A percentile compares a stretch with the other conserved stretches of the same genome.
phyloP scores from a whole-genome alignment of 2,113 vertebrate genomes.

The mouse (Mus musculus) region DNA sequence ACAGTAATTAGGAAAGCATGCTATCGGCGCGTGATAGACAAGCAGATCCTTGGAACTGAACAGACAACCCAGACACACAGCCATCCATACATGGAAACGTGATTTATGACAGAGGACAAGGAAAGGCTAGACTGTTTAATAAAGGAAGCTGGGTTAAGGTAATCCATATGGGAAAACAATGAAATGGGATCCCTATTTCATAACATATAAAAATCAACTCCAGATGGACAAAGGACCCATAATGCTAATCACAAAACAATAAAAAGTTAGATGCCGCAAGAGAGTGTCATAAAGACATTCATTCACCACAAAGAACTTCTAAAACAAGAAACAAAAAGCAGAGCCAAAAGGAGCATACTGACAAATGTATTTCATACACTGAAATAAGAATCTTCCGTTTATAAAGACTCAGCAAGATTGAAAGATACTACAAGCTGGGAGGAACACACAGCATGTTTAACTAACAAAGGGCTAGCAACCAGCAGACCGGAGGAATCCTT shows the following conservation, averaged over 20 bases:
- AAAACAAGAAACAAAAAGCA: constrained; percentile 62
- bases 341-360: neutral
- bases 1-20: constrained; percentile 58
- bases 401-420: constrained; percentile 38
- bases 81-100: neutral
- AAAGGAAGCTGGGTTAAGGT: constrained; percentile 38
- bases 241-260: constrained; percentile 56
- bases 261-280: constrained; percentile 42
- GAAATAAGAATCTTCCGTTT: constrained; percentile 73
- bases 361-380: constrained; percentile 45
- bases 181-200: constrained; percentile 45
- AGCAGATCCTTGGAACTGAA: constrained; percentile 40
- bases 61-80: constrained; percentile 17
- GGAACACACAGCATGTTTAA: constrained; percentile 62
- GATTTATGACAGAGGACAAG: neutral
- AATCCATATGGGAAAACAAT: constrained; percentile 51
- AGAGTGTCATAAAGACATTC: constrained; percentile 65
- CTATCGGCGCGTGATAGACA: neutral
- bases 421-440: constrained; percentile 51
- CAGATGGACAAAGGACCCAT: constrained; percentile 65
- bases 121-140: constrained; percentile 47
- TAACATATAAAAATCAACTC: constrained; percentile 70
- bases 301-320: constrained; percentile 56
- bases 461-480: constrained; percentile 55
- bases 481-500: constrained; percentile 27